phyloP scores from a whole-genome alignment of 2,888 invertebrate species.

The Yponomeuta cagnagella region DNA sequence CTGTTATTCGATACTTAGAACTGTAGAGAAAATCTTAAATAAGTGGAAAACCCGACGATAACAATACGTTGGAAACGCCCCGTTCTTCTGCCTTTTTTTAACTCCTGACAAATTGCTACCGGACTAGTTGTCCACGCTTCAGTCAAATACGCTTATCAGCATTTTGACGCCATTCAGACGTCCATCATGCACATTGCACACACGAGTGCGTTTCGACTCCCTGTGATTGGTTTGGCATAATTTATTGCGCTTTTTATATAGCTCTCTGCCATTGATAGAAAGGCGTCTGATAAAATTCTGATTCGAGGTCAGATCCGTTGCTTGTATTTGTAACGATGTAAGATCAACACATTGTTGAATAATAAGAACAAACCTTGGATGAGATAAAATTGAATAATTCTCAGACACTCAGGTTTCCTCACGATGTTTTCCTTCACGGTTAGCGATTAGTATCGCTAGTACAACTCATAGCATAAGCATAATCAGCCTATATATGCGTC shows the following conservation, averaged over 20 bases:
- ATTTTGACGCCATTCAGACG: conserved; percentile 13
- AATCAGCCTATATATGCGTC: too few species aligned
- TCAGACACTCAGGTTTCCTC: too few species aligned
- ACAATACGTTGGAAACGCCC: background rate
- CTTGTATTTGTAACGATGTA: too few species aligned
- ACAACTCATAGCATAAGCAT: too few species aligned
- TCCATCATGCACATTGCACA: conserved; percentile 10
- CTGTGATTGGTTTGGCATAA: background rate
- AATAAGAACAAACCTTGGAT: too few species aligned
- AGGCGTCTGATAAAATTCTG: background rate
- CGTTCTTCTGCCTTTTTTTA: background rate
- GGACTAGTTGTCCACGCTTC: background rate
- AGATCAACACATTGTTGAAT: too few species aligned
- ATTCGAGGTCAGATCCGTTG: background rate
- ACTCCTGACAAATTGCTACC: background rate
- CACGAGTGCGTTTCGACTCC: background rate
- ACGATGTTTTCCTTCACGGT: too few species aligned
- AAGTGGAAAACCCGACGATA: background rate
- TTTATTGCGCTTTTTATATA: background rate
- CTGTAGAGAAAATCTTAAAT: too few species aligned
- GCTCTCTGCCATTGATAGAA: background rate
- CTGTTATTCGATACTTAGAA: too few species aligned
- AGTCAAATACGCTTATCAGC: conserved; percentile 13
- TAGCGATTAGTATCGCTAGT: too few species aligned
- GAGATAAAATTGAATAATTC: too few species aligned